Evolutionary conservation across 1,140 invertebrate species (phyloP).

Genomic region (Panulirus ornatus): DNA sequence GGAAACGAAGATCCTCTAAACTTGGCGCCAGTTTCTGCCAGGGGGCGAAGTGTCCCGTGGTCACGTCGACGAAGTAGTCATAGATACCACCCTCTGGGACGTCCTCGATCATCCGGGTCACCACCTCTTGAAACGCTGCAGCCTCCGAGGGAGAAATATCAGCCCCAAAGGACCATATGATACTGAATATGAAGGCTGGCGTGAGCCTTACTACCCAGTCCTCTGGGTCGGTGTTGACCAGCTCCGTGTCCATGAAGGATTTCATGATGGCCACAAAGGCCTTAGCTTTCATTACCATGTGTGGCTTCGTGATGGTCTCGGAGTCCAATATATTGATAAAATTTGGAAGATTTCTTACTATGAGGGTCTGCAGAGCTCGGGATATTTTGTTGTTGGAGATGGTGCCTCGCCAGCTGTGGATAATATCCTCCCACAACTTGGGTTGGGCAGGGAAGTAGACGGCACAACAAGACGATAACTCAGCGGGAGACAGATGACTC

Average conservation of each 20-base stretch:
- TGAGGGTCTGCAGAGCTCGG: constrained; percentile 49
- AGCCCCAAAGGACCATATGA: constrained; percentile 63
- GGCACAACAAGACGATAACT: constrained; percentile 41
- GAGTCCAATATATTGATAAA: constrained; percentile 57
- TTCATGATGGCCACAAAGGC: constrained; percentile 62
- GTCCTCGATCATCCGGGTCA: constrained; percentile 62
- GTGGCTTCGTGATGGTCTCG: constrained; percentile 39
- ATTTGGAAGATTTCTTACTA: constrained; percentile 60
- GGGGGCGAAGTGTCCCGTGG: constrained; percentile 39
- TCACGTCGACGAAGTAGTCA: constrained; percentile 50
- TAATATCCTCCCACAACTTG: constrained; percentile 57
- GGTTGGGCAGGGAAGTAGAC: constrained; percentile 47
- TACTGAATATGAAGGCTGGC: constrained; percentile 58
- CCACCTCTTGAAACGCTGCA: constrained; percentile 56
- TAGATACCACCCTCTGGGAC: constrained; percentile 62
- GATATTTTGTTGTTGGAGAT: constrained; percentile 40
- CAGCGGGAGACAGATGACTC: constrained; percentile 43
- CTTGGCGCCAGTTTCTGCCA: constrained; percentile 30
- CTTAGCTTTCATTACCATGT: constrained; percentile 64
- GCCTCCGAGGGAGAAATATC: constrained; percentile 31
- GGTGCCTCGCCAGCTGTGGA: constrained; percentile 59
- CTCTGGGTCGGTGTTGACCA: constrained; percentile 23
- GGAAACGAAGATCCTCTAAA: constrained; percentile 36
- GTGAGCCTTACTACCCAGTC: constrained; percentile 58
- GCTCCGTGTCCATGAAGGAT: constrained; percentile 30